Evolutionary conservation across 2,888 invertebrate species (phyloP).

Genomic region (Atethmia centrago): DNA sequence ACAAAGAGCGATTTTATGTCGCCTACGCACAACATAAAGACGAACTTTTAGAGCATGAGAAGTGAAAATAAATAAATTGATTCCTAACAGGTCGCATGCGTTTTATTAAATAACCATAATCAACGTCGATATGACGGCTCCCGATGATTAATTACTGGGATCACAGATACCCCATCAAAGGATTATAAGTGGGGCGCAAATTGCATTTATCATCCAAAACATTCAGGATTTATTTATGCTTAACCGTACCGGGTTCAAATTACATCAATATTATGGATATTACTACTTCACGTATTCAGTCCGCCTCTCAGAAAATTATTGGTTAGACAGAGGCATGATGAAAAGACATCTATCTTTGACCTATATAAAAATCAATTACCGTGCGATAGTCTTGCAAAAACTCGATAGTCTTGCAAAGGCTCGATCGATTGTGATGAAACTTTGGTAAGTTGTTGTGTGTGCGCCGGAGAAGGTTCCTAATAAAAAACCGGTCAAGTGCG

Average conservation of each 20-base stretch:
- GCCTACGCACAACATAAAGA: too few relatives aligned
- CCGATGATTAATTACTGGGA: constrained; percentile 5
- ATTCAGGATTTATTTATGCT: not conserved
- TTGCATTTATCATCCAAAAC: constrained; percentile 17
- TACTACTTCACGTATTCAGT: not conserved
- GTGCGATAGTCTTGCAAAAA: too few relatives aligned
- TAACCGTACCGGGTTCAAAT: not conserved
- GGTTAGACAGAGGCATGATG: not conserved
- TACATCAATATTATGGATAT: not conserved
- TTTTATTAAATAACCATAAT: not conserved
- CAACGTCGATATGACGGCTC: not conserved
- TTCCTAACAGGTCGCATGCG: not conserved
- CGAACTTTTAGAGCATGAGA: too few relatives aligned
- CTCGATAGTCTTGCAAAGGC: too few relatives aligned
- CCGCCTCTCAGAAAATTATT: not conserved
- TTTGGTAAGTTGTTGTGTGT: too few relatives aligned
- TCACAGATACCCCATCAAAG: constrained; percentile 3
- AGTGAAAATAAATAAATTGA: not conserved
- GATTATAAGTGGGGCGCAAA: not conserved
- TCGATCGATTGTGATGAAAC: too few relatives aligned
- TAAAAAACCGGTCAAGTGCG: too few relatives aligned
- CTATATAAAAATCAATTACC: too few relatives aligned
- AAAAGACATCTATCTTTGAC: not conserved
- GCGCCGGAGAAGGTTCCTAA: too few relatives aligned
- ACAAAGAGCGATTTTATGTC: too few relatives aligned